Percentiles rank a stretch among this genome's conserved stretches.
Evolutionary conservation across 2,797 vertebrate species (phyloP).

Genomic region (Tiaroga cobitis): DNA sequence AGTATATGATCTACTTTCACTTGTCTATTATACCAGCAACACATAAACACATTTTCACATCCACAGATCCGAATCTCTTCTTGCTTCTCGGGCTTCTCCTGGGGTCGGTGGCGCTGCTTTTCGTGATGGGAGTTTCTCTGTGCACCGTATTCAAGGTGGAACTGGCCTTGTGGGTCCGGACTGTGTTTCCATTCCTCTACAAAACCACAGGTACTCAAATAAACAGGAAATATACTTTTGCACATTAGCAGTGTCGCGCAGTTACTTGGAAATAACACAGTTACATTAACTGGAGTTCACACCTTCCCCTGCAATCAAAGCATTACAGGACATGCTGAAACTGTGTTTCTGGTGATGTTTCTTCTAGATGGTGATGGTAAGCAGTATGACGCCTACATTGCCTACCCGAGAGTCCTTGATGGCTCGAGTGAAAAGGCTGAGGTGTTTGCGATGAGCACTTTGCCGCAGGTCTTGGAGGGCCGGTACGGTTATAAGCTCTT

Average conservation of each 20-base stretch:
- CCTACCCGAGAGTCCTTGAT: conserved; percentile 78
- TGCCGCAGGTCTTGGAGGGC: conserved; percentile 88
- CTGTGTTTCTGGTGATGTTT: neutral
- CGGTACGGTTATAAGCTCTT: conserved; percentile 89
- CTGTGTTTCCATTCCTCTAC: conserved; percentile 59
- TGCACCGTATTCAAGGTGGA: conserved; percentile 88
- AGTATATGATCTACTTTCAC: neutral
- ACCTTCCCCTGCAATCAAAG: neutral
- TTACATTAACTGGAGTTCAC: neutral
- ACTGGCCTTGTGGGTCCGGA: conserved; percentile 83
- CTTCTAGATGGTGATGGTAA: conserved; percentile 85
- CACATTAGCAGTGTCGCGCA: neutral
- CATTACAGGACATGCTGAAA: neutral
- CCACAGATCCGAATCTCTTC: conserved; percentile 75
- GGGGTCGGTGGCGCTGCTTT: conserved; percentile 67
- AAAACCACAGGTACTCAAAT: conserved; percentile 51
- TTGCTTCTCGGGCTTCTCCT: conserved; percentile 71
- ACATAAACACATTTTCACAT: neutral
- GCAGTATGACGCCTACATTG: conserved; percentile 88
- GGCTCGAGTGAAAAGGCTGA: conserved; percentile 75
- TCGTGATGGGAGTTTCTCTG: conserved; percentile 68
- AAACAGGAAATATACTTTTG: conserved; percentile 32
- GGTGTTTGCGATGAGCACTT: conserved; percentile 82
- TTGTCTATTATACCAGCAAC: neutral
- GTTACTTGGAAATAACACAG: neutral